Percentiles rank a stretch among this genome's conserved stretches.
These are phyloP conservation scores for Ochropleura leucogaster DNA, from an alignment of 2,888 invertebrate genomes.

Conservation along the genomic window DNA sequence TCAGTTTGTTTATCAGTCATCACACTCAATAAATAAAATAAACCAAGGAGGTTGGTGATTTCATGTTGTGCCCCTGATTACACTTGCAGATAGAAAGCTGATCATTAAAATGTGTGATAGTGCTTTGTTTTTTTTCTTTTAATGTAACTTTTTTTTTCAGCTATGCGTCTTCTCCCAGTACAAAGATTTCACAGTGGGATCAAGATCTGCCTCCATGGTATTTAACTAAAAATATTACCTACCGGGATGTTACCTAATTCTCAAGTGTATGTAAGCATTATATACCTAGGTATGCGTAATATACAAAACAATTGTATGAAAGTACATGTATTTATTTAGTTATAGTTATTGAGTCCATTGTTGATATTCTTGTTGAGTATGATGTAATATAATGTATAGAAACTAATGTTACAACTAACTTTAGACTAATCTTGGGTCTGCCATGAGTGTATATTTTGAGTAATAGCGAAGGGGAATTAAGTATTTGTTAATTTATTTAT, in stretches of 20 bases:
- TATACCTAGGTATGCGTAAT: conserved; percentile 64
- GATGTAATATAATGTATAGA: conserved; percentile 84
- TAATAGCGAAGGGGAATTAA: conserved; percentile 53
- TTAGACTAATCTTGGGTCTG: conserved; percentile 68
- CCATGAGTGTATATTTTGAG: conserved; percentile 66
- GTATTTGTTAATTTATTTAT: conserved; percentile 62
- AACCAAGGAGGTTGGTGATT: conserved; percentile 2
- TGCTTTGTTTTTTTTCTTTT: conserved; percentile 16
- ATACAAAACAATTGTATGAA: conserved; percentile 65
- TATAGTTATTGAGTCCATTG: conserved; percentile 88
- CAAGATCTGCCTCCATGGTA: conserved; percentile 93
- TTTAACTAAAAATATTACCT: conserved; percentile 85
- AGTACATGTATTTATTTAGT: conserved; percentile 83
- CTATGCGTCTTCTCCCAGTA: conserved; percentile 98
- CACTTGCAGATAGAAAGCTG: not conserved
- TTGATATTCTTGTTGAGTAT: conserved; percentile 90
- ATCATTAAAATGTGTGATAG: not conserved
- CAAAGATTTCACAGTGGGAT: conserved; percentile 97
- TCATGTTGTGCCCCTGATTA: not conserved
- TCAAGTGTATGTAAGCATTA: conserved; percentile 65
- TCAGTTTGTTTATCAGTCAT: conserved; percentile 39
- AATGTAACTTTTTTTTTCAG: conserved; percentile 90
- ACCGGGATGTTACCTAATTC: conserved; percentile 69
- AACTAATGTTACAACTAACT: conserved; percentile 69
- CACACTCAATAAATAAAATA: conserved; percentile 35